Evolutionary conservation across 2,113 vertebrate species (phyloP).

Genomic region (Sinocyclocheilus anophthalmus): DNA sequence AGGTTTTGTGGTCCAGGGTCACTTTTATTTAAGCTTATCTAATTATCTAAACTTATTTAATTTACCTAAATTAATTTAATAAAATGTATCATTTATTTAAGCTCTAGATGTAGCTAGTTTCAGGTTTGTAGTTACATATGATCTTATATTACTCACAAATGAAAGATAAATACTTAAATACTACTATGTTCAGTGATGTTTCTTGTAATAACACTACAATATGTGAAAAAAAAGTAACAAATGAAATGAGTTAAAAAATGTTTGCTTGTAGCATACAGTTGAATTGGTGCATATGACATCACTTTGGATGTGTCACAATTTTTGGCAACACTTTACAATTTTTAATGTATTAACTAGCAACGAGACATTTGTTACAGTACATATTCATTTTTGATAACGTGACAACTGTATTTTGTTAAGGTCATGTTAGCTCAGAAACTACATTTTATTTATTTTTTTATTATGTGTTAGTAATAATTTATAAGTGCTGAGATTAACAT

Average conservation of each 20-base stretch:
- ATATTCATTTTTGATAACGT: neutral
- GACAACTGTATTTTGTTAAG: neutral
- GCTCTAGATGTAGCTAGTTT: neutral
- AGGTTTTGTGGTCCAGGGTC: no score
- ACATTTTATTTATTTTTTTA: neutral
- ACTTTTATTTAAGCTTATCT: no score
- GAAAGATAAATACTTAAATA: no score
- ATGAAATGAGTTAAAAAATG: neutral
- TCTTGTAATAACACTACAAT: no score
- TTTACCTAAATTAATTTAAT: no score
- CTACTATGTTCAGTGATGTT: no score
- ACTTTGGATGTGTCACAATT: neutral
- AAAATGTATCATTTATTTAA: no score
- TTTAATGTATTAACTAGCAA: neutral
- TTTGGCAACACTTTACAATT: neutral
- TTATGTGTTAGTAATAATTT: neutral
- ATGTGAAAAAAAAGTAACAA: no score
- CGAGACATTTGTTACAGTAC: neutral
- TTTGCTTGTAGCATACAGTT: neutral
- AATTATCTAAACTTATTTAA: no score
- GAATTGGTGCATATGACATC: neutral
- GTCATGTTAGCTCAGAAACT: neutral
- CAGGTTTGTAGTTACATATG: no score
- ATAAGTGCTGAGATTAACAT: neutral
- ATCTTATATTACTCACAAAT: neutral